Evolutionary conservation across 2,888 invertebrate genomes (phyloP).

Genomic region (Synergus itoensis): DNA sequence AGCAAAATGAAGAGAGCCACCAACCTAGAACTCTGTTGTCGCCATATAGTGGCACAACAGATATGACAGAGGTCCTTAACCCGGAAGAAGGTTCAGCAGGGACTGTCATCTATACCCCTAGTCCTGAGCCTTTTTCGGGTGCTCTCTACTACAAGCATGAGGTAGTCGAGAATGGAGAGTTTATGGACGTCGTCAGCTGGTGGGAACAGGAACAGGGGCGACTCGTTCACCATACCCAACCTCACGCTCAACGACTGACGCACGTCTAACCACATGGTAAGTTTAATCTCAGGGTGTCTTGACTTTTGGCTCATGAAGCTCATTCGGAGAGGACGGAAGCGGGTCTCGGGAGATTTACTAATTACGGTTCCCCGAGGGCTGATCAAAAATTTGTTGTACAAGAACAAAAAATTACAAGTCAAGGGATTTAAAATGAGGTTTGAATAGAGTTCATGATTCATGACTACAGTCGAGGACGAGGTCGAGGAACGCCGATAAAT

Average conservation of each 20-base stretch:
- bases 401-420: too few species aligned
- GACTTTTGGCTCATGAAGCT: background rate
- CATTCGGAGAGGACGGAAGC: constrained; percentile 1
- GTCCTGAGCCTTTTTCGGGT: constrained; percentile 71
- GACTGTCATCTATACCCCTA: constrained; percentile 69
- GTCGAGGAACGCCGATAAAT: too few species aligned
- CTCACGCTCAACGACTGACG: constrained; percentile 72
- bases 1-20: constrained; percentile 70
- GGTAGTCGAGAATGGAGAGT: constrained; percentile 70
- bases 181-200: constrained; percentile 77
- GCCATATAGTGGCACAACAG: constrained; percentile 67
- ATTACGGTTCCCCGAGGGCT: background rate
- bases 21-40: constrained; percentile 68
- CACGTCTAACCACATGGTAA: constrained; percentile 70
- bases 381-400: too few species aligned
- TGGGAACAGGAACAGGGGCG: constrained; percentile 77
- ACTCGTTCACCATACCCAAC: constrained; percentile 70
- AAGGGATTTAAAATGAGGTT: background rate
- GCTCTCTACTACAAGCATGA: constrained; percentile 75
- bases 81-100: constrained; percentile 72
- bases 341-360: background rate
- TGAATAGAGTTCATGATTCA: background rate
- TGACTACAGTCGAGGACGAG: too few species aligned
- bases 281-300: constrained; percentile 47
- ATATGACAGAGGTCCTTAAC: constrained; percentile 51